Evolutionary conservation across 2,888 invertebrate genomes (phyloP).

Genomic region (Patella depressa): DNA sequence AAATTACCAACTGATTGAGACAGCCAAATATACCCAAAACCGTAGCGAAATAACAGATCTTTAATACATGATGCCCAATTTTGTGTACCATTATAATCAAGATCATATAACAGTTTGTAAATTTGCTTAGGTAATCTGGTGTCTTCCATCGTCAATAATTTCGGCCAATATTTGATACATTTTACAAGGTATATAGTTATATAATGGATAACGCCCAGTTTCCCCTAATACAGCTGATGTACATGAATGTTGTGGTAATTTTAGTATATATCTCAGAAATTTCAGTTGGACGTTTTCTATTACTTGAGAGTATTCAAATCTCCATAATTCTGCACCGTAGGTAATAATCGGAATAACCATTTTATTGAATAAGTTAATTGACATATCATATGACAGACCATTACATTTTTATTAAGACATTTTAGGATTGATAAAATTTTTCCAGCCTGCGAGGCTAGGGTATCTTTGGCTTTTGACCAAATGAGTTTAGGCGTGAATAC

Average conservation of each 20-base stretch:
- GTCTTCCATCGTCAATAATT: background rate
- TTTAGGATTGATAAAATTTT: background rate
- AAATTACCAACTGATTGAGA: too few relatives aligned
- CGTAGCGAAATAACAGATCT: too few relatives aligned
- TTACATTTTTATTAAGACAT: background rate
- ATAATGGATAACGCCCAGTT: background rate
- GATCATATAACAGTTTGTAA: too few relatives aligned
- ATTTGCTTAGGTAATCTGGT: background rate
- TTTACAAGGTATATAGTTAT: background rate
- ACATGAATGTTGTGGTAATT: background rate
- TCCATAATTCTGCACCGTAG: too few relatives aligned
- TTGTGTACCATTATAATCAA: too few relatives aligned
- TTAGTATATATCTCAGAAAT: background rate
- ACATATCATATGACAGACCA: background rate
- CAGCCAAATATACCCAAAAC: too few relatives aligned
- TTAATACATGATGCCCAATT: too few relatives aligned
- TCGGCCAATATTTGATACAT: background rate
- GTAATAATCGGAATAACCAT: background rate
- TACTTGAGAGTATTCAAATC: background rate
- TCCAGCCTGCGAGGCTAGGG: slow-evolving; percentile 18
- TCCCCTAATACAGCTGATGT: slow-evolving; percentile 14
- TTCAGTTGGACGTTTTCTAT: slow-evolving; percentile 8
- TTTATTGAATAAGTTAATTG: slow-evolving; percentile 6
- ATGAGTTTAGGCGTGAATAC: slow-evolving; percentile 18
- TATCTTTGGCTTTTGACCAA: background rate